phyloP scores from a whole-genome alignment of 2,797 vertebrate species.

The Phrynocephalus guinanensis region DNA sequence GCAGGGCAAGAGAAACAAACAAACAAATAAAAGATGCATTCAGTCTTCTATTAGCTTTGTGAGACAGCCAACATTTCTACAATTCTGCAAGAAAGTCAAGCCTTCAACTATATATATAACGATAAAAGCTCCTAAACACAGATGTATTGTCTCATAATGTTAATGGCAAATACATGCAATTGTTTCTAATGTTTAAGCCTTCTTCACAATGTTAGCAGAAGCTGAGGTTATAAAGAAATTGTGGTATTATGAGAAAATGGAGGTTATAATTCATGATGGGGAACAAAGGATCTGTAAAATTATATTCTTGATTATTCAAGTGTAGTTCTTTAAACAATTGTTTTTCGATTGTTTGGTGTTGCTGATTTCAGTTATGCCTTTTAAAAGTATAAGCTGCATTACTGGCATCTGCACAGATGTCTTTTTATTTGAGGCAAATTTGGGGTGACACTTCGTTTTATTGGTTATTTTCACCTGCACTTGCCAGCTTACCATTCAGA shows the following conservation, averaged over 20 bases:
- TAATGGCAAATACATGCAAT: conserved; percentile 1
- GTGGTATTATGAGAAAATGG: conserved; percentile 22
- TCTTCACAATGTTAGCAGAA: conserved; percentile 18
- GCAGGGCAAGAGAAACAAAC: conserved; percentile 49
- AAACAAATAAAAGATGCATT: conserved; percentile 33
- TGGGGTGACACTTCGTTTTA: conserved; percentile 34
- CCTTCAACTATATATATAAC: conserved; percentile 29
- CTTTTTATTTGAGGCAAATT: conserved; percentile 44
- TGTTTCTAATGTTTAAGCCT: background rate
- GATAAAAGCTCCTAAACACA: background rate
- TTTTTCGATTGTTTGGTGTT: too few species aligned
- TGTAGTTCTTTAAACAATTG: too few species aligned
- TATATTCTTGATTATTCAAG: background rate
- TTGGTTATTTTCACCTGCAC: conserved; percentile 30
- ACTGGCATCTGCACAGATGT: background rate
- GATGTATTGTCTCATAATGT: conserved; percentile 14
- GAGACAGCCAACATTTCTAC: background rate
- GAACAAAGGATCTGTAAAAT: background rate
- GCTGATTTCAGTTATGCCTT: conserved; percentile 9
- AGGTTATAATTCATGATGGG: conserved; percentile 38
- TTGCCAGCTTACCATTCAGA: conserved; percentile 51
- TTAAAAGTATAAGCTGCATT: rapidly evolving
- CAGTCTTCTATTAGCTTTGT: conserved; percentile 63
- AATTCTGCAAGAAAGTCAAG: conserved; percentile 35
- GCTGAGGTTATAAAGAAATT: background rate